Evolutionary conservation across 2,113 vertebrate species (phyloP), one percentile per base, ranked within the genome.

Genomic region (Hirundichthys speculiger): DNA sequence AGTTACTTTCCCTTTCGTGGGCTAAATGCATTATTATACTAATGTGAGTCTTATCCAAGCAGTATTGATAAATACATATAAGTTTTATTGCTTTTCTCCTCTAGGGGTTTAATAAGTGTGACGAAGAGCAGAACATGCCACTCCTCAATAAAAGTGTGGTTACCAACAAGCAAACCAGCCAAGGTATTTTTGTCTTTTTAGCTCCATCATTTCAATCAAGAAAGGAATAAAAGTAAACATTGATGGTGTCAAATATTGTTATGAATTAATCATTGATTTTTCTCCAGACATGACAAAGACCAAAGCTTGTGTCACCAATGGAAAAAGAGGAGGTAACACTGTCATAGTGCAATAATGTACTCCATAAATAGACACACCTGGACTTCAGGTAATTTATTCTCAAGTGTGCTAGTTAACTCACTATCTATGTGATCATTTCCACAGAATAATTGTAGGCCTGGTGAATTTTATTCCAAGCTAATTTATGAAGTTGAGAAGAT

Each of bases 401-500:
- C 2, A 46, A 47, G 1, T 34, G 4, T 69, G 61, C 65, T 20
- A 52, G 42, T 60, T 68, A 41, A 75, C 25, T 67, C 79, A 45
- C 42, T 20, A 18, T 60, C 2, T 57, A 73, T 79, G 49, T 80
- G 78, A 24, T 18, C 54, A 38, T 91, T 90, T 72, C 75, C 30
- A 68, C 64, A 97, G 95, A 92, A 83, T 61, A 49, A 85, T 51
- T 86, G 90, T 76, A 88, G 78, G 70, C 83, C 92, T 64, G 93
- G 86, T 75, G 93, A 93, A 56, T 79, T 97, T 30, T 97, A 95
- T 90, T 93, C 92, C 75, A 96, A 94, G 84, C 84, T 99, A 21
- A 95, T 95, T 89, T 94, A 95, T 79, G 96, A 98, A 72, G 94
- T 95, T 75, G 95, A 96, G 78, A 98, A 95, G 90, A 94, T 99